A percentile compares a stretch with the other conserved stretches of the same genome.
phyloP scores from a whole-genome alignment of 2,113 vertebrate genomes.

The Centropristis striata region DNA sequence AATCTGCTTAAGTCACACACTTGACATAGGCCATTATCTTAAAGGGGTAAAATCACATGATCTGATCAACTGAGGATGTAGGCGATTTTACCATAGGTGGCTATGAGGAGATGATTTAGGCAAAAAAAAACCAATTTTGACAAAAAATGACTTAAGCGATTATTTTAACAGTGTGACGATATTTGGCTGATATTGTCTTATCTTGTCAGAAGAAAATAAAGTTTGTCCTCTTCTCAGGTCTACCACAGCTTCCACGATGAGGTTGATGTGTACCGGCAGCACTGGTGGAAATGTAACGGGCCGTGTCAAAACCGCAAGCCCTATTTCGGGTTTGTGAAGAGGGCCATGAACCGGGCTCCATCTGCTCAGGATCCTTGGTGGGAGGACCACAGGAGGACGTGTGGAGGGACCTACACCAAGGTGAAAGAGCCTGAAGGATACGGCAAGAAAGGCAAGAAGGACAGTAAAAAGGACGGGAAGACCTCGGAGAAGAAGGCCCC shows the following conservation, averaged over 20 bases:
- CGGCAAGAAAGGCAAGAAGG: conserved; percentile 85
- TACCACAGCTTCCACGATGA: conserved; percentile 93
- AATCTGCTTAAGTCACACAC: no score
- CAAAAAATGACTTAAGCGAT: no score
- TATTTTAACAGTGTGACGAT: no score
- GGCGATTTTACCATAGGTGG: no score
- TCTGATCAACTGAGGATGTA: no score
- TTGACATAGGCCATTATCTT: no score
- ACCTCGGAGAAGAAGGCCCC: conserved; percentile 18
- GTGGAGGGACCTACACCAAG: conserved; percentile 93
- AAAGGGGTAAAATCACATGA: no score
- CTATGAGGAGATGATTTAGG: no score
- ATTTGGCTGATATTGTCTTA: not conserved
- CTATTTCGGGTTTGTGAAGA: conserved; percentile 93
- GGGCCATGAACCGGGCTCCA: conserved; percentile 94
- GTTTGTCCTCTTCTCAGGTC: conserved; percentile 80
- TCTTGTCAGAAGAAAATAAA: not conserved
- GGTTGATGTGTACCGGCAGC: conserved; percentile 93
- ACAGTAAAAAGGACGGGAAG: conserved; percentile 56
- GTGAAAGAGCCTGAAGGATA: conserved; percentile 95
- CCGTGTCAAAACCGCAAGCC: conserved; percentile 90
- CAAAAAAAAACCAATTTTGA: no score
- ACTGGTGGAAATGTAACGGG: conserved; percentile 96
- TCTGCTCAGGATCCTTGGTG: conserved; percentile 94
- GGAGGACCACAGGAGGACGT: conserved; percentile 89